Conservation (phyloP, 2,888 invertebrate species). For the Limnephilus rhombicus region DNA sequence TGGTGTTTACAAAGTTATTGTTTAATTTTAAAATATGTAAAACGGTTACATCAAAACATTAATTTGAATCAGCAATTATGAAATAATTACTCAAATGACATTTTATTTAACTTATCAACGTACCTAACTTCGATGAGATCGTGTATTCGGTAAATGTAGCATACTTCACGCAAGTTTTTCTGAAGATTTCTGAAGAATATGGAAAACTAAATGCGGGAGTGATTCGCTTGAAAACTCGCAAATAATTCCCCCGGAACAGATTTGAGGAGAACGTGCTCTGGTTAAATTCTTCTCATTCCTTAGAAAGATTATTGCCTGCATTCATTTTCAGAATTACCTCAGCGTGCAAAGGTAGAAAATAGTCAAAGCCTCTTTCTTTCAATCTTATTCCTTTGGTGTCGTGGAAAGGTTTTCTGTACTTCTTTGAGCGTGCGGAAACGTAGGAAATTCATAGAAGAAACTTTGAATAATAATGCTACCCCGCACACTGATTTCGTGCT, state of each 20-base stretch:
- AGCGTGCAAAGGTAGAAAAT: slow-evolving; percentile 14
- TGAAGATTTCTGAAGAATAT: background rate
- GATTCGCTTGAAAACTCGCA: background rate
- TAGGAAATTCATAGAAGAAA: background rate
- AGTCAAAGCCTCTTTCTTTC: slow-evolving; percentile 13
- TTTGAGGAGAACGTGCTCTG: slow-evolving; percentile 5
- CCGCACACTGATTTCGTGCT: background rate
- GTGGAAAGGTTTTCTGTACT: background rate
- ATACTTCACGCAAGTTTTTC: background rate
- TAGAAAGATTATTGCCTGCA: slow-evolving; percentile 20
- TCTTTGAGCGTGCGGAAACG: background rate
- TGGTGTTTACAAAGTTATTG: too few species aligned
- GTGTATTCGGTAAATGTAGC: background rate
- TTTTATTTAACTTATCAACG: background rate
- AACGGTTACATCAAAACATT: too few species aligned
- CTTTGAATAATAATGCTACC: background rate
- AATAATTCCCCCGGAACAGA: slow-evolving; percentile 6
- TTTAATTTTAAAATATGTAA: too few species aligned
- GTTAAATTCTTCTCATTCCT: slow-evolving; percentile 8
- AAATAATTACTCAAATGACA: too few species aligned
- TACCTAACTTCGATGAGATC: background rate
- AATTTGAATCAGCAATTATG: too few species aligned
- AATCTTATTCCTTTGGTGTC: slow-evolving; percentile 21
- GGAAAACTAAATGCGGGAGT: background rate
- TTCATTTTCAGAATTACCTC: slow-evolving; percentile 9